Percentiles rank a stretch among this genome's conserved stretches.
Conservation (phyloP, 92 coral and sea anemone genomes). For the Phenganax marumi region DNA sequence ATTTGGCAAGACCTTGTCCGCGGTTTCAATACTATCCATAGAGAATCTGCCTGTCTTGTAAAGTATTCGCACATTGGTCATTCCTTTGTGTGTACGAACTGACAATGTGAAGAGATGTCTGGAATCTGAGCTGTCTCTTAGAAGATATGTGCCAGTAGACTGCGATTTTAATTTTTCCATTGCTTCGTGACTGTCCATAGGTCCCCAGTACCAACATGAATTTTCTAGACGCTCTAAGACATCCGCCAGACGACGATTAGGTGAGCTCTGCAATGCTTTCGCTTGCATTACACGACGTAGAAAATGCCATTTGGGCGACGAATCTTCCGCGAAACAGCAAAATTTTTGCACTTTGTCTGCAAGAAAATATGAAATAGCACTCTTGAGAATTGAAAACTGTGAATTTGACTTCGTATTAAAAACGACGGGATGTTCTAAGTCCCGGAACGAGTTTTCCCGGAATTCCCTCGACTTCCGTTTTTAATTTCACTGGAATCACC, state of each 20-base stretch:
- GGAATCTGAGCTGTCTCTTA: conserved; percentile 60
- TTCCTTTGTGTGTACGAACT: conserved; percentile 42
- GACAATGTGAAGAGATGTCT: conserved; percentile 57
- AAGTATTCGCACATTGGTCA: conserved; percentile 46
- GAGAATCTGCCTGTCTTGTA: conserved; percentile 50
- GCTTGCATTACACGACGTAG: conserved; percentile 8
- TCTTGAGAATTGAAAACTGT: neutral
- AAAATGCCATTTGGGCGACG: conserved; percentile 8
- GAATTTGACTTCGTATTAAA: neutral
- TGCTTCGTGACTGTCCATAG: conserved; percentile 53
- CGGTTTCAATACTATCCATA: conserved; percentile 44
- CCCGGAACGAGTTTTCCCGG: neutral
- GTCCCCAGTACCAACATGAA: conserved; percentile 63
- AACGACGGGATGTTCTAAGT: neutral
- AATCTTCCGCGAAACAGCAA: neutral
- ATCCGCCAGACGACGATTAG: conserved; percentile 25
- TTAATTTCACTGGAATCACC: neutral
- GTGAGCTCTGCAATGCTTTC: conserved; percentile 15
- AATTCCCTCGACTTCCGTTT: neutral
- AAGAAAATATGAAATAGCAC: neutral
- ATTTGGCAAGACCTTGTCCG: conserved; percentile 14
- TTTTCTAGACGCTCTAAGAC: conserved; percentile 34
- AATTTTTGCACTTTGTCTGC: neutral
- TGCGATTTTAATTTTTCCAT: conserved; percentile 44
- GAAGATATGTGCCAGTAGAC: conserved; percentile 51